Percentiles rank a stretch among this genome's conserved stretches.
Evolutionary conservation across 2,888 invertebrate genomes (phyloP).

Genomic region (Frankliniella intonsa): DNA sequence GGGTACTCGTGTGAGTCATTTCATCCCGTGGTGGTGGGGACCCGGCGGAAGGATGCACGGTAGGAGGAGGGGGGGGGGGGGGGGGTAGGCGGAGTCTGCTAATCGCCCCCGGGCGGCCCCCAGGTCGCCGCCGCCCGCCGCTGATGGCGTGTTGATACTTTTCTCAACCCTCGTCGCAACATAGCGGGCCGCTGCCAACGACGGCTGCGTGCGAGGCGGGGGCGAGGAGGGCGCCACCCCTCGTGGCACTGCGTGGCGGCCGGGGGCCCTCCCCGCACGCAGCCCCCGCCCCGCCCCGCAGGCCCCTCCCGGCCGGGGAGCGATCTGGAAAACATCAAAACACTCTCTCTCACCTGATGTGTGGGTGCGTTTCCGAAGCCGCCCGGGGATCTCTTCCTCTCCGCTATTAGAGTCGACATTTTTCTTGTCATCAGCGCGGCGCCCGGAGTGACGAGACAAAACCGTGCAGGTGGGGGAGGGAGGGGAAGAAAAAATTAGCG

Average conservation of each 20-base stretch:
- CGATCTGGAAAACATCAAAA: slow-evolving; percentile 1
- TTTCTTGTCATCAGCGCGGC: slow-evolving; percentile 5
- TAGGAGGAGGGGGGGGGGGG: neutral
- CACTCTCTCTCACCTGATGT: neutral
- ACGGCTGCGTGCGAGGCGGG: neutral
- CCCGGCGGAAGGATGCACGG: neutral
- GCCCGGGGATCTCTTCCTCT: neutral
- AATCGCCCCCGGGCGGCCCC: neutral
- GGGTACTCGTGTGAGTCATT: neutral
- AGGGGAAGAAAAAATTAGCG: too few relatives aligned
- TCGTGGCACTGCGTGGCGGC: too few relatives aligned
- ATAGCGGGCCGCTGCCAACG: slow-evolving; percentile 4
- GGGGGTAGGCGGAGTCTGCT: neutral
- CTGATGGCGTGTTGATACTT: slow-evolving; percentile 15
- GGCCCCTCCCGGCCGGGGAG: neutral
- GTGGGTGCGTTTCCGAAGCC: neutral
- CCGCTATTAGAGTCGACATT: slow-evolving; percentile 4
- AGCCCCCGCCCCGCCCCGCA: neutral
- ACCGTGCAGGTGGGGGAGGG: too few relatives aligned
- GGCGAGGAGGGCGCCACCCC: too few relatives aligned
- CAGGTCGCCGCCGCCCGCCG: neutral
- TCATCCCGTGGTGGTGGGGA: neutral
- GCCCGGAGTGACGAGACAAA: neutral
- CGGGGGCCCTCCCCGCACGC: too few relatives aligned
- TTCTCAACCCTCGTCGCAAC: neutral